These are phyloP conservation scores for Lacerta agilis DNA, from an alignment of 2,797 vertebrate species.

Conservation along the genomic window DNA sequence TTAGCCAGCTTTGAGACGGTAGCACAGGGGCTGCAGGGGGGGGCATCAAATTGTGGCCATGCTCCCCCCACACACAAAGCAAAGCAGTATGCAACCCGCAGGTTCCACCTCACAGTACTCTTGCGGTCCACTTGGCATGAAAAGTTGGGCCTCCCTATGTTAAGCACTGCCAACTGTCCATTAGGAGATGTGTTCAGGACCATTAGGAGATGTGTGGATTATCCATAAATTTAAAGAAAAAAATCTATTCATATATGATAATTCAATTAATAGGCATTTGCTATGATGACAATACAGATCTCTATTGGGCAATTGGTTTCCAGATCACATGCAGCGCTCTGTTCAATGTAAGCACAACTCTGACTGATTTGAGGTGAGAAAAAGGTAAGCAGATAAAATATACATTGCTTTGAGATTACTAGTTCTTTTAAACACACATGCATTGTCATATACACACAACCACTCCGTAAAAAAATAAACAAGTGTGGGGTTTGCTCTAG, in stretches of 20 bases:
- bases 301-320: background rate
- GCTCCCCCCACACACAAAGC: background rate
- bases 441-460: background rate
- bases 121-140: no score
- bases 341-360: background rate
- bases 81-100: background rate
- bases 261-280: background rate
- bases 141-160: no score
- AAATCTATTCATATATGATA: background rate
- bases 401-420: background rate
- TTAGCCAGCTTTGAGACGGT: no score
- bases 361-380: background rate
- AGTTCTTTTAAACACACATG: background rate
- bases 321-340: background rate
- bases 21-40: no score
- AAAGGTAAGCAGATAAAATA: background rate
- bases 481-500: background rate
- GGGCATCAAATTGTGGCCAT: background rate
- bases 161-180: background rate
- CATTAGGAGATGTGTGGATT: background rate
- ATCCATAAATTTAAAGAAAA: background rate
- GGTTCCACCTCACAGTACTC: no score
- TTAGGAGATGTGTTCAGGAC: background rate
- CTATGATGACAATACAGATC: background rate
- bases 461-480: background rate